Conservation (phyloP, 35 echinoderm and acorn worm genomes). For the Apostichopus japonicus region DNA sequence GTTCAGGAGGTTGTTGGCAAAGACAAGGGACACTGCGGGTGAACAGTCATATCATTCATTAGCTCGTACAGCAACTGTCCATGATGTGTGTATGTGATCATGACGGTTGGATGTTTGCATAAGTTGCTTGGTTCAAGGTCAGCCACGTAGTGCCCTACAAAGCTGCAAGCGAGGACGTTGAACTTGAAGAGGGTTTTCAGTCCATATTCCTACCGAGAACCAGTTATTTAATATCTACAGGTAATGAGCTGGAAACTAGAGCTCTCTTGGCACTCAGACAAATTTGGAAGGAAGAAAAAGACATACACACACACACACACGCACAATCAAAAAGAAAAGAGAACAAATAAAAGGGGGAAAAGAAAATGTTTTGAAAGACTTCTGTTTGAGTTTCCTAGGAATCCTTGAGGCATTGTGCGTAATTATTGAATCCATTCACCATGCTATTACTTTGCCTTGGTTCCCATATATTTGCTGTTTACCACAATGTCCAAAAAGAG, state of each 20-base stretch:
- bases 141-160: slow-evolving; percentile 2
- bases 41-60: too few relatives aligned
- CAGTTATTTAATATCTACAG: slow-evolving; percentile 27
- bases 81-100: too few relatives aligned
- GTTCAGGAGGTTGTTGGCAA: too few relatives aligned
- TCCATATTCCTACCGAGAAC: neutral
- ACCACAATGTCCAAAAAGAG: neutral
- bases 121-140: slow-evolving; percentile 17
- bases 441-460: neutral
- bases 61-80: too few relatives aligned
- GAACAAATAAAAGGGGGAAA: neutral
- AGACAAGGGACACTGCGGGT: too few relatives aligned
- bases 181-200: neutral
- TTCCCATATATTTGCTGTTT: neutral
- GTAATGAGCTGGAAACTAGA: slow-evolving; percentile 46
- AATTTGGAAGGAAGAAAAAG: neutral
- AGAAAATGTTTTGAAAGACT: neutral
- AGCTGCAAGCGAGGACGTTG: neutral
- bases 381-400: neutral
- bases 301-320: neutral
- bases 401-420: slow-evolving; percentile 40
- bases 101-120: too few relatives aligned
- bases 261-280: neutral
- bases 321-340: neutral
- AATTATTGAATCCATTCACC: slow-evolving; percentile 35